phyloP scores from a whole-genome alignment of 2,797 vertebrate genomes.

The Cuculus canorus region DNA sequence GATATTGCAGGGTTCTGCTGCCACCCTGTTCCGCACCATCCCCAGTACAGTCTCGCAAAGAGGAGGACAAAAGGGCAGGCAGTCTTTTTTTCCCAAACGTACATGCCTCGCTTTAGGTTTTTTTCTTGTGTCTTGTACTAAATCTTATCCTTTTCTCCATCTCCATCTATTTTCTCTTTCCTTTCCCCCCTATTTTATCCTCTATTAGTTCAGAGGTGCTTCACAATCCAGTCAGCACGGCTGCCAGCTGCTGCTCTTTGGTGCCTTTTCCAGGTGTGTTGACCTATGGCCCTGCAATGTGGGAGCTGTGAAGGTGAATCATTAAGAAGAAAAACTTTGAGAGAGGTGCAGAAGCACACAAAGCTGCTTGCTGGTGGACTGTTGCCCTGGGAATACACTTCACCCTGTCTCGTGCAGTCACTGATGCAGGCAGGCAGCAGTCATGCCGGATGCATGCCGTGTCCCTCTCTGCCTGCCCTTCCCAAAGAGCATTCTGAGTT shows the following conservation, averaged over 20 bases:
- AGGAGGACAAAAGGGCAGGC: background rate
- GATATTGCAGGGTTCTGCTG: background rate
- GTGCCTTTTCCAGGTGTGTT: background rate
- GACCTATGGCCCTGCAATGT: rapidly evolving
- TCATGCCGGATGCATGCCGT: rapidly evolving
- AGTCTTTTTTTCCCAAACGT: background rate
- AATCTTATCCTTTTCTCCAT: background rate
- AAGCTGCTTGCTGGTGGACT: no score
- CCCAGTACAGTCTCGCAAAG: background rate
- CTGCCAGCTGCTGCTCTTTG: background rate
- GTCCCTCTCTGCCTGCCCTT: background rate
- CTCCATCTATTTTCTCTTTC: background rate
- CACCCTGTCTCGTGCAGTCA: rapidly evolving
- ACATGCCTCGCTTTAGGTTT: rapidly evolving
- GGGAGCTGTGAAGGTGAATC: background rate
- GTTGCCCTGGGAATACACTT: background rate
- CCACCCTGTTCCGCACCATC: rapidly evolving
- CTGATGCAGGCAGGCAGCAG: rapidly evolving
- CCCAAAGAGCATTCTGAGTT: background rate
- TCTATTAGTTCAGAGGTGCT: rapidly evolving
- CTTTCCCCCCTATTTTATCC: background rate
- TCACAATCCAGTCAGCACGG: rapidly evolving
- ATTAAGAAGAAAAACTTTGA: no score
- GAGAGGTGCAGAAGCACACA: background rate
- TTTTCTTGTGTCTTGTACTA: background rate